These are phyloP conservation scores for Tonatia bakeri DNA, from an alignment of 2,113 vertebrate genomes.

Conservation along the genomic window DNA sequence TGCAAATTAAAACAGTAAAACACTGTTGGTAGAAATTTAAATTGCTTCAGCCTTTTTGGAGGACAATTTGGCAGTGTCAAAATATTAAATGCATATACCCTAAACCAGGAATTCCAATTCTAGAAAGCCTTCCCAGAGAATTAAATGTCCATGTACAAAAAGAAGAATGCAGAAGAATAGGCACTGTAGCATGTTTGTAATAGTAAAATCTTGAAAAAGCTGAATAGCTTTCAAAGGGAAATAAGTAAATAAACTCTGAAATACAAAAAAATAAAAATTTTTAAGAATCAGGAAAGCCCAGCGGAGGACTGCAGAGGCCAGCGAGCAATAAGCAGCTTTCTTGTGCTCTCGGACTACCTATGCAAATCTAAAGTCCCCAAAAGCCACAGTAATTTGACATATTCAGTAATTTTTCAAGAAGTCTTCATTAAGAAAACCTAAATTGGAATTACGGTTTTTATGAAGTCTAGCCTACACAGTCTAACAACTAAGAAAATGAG, in stretches of 20 bases:
- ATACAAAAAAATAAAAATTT: not conserved
- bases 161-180: not conserved
- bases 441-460: not conserved
- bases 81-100: not conserved
- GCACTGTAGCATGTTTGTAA: not conserved
- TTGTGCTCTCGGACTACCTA: not conserved
- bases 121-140: not conserved
- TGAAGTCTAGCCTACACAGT: not conserved
- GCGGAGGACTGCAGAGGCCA: not conserved
- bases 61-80: not conserved
- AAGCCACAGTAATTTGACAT: not conserved
- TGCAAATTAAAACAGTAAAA: not conserved
- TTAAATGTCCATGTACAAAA: not conserved
- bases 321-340: not conserved
- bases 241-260: not conserved
- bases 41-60: not conserved
- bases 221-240: not conserved
- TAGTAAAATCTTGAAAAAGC: not conserved
- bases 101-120: slow-evolving; percentile 1
- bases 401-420: not conserved
- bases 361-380: not conserved
- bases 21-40: not conserved
- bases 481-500: not conserved
- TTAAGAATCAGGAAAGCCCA: not conserved
- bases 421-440: not conserved